phyloP scores from a whole-genome alignment of 2,888 invertebrate genomes.

The Eudasyphora cyanicolor region DNA sequence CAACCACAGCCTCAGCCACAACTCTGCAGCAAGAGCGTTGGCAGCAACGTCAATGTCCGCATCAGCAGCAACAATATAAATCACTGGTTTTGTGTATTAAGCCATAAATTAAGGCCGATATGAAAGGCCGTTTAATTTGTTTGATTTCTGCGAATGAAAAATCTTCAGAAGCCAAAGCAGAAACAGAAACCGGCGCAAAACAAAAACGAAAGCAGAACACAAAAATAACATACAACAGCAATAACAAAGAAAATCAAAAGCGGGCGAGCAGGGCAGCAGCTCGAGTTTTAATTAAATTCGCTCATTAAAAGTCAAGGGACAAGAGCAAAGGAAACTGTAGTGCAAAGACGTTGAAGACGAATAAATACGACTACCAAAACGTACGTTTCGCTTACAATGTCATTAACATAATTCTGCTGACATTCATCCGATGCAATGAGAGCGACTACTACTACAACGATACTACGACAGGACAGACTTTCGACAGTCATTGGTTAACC shows the following conservation, averaged over 20 bases:
- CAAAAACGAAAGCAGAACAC: background rate
- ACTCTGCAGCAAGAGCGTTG: background rate
- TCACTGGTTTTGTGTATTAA: slow-evolving; percentile 48
- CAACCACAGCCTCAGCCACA: background rate
- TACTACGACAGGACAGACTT: too few species aligned
- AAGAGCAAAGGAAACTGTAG: background rate
- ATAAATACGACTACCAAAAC: background rate
- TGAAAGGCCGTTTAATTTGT: slow-evolving; percentile 52
- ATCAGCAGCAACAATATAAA: slow-evolving; percentile 47
- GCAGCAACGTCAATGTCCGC: slow-evolving; percentile 10
- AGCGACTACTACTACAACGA: too few species aligned
- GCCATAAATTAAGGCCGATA: slow-evolving; percentile 56
- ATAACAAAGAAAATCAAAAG: background rate
- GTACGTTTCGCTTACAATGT: slow-evolving; percentile 4
- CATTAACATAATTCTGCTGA: slow-evolving; percentile 18
- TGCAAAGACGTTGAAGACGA: background rate
- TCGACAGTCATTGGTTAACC: background rate
- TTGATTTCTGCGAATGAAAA: slow-evolving; percentile 31
- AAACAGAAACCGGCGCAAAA: background rate
- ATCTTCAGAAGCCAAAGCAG: background rate
- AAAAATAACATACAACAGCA: background rate
- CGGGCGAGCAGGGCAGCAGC: background rate
- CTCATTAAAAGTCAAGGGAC: slow-evolving; percentile 20
- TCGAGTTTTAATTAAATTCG: slow-evolving; percentile 34
- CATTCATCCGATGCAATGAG: slow-evolving; percentile 9